Percentiles rank a stretch among this genome's conserved stretches.
Conservation (phyloP, 2,113 vertebrate species). For the Cardinalis cardinalis region DNA sequence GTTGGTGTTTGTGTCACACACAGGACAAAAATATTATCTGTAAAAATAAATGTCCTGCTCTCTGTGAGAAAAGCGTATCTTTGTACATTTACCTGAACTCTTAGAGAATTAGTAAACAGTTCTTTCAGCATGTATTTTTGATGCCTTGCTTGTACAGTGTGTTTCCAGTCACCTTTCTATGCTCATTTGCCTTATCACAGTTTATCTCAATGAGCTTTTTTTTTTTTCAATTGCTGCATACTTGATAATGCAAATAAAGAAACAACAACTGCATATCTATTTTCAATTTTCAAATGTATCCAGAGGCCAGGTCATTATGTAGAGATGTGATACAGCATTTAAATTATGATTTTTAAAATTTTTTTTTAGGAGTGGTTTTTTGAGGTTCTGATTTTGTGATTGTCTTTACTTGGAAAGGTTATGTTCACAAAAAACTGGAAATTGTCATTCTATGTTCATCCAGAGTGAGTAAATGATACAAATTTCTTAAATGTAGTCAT, state of each 20-base stretch:
- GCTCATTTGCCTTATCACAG: background rate
- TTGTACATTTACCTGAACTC: background rate
- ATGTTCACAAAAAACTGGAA: background rate
- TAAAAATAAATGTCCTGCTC: background rate
- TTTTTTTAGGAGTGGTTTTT: background rate
- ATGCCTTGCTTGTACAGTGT: background rate
- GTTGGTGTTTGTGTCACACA: background rate
- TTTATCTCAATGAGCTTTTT: background rate
- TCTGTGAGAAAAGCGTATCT: background rate
- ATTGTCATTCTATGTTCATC: background rate
- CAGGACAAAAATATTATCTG: background rate
- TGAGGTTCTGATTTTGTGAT: slow-evolving; percentile 20
- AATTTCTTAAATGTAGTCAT: background rate
- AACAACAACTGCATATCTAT: background rate
- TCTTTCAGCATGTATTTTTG: background rate
- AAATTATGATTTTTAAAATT: background rate
- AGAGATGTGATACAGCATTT: background rate
- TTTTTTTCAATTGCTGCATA: background rate
- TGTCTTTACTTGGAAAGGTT: slow-evolving; percentile 1
- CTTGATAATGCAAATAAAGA: background rate
- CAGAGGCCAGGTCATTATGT: background rate
- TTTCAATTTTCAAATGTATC: background rate
- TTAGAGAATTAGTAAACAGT: background rate
- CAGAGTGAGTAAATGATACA: background rate
- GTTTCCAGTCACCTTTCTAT: background rate